These are phyloP conservation scores for Macrotus californicus DNA, from an alignment of 2,113 vertebrate species.

Conservation along the genomic window DNA sequence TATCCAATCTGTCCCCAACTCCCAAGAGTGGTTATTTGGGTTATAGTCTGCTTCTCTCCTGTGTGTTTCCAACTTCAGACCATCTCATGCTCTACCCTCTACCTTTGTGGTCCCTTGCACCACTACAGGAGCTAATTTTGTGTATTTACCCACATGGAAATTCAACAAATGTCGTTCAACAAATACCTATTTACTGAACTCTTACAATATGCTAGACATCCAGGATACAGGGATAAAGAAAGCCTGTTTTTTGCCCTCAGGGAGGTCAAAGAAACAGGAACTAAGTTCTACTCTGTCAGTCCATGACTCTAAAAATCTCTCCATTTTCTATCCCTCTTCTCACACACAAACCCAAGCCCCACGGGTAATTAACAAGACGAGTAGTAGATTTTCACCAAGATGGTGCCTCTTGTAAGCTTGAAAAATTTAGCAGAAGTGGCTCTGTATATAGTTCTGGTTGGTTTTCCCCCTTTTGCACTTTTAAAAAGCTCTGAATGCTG, in stretches of 20 bases:
- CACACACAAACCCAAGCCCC: neutral
- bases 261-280: neutral
- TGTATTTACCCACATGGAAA: conserved; percentile 49
- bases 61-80: neutral
- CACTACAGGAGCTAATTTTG: neutral
- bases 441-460: neutral
- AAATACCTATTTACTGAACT: conserved; percentile 33
- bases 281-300: neutral
- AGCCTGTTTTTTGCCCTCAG: neutral
- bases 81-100: neutral
- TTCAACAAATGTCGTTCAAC: conserved; percentile 43
- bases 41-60: neutral
- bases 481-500: neutral
- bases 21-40: neutral
- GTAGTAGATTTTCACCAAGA: neutral
- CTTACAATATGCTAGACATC: conserved; percentile 13
- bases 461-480: neutral
- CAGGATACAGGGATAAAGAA: neutral
- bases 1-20: neutral
- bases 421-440: neutral
- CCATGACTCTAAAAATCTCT: neutral
- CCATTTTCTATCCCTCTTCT: neutral
- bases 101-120: neutral
- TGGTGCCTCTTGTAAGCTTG: neutral
- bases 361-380: neutral